Percentiles rank a stretch among this genome's conserved stretches.
Conservation (phyloP, 2,113 vertebrate species). For the Phrynocephalus versicolor region DNA sequence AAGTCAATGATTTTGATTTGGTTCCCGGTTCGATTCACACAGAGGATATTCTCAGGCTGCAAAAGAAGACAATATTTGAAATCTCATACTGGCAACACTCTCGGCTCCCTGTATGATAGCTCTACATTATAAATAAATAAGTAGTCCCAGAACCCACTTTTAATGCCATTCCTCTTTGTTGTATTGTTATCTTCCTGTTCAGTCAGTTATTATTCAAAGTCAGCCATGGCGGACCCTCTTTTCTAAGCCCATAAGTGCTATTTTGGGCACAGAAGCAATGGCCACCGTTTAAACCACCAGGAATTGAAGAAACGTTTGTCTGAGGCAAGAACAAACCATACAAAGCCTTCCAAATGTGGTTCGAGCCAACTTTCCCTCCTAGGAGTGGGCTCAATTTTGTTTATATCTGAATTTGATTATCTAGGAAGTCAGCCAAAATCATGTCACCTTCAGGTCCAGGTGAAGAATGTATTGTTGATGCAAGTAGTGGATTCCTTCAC, state of each 20-base stretch:
- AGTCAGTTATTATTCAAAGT: too few relatives aligned
- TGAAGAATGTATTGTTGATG: slow-evolving; percentile 92
- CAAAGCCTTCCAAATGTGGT: too few relatives aligned
- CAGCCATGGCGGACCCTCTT: too few relatives aligned
- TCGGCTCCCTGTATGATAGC: too few relatives aligned
- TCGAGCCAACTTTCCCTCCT: too few relatives aligned
- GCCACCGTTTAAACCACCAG: not conserved
- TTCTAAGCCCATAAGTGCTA: not conserved
- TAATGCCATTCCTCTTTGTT: not conserved
- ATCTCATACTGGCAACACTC: too few relatives aligned
- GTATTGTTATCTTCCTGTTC: too few relatives aligned
- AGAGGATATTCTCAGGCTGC: slow-evolving; percentile 94
- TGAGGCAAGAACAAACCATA: not conserved
- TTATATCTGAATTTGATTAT: too few relatives aligned
- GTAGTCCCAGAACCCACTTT: not conserved
- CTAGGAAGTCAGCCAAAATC: not conserved
- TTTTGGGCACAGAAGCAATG: not conserved
- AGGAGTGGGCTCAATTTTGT: too few relatives aligned
- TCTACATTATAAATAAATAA: too few relatives aligned
- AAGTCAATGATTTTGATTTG: slow-evolving; percentile 97
- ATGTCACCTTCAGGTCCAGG: slow-evolving; percentile 89
- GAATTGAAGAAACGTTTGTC: not conserved
- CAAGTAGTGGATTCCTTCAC: slow-evolving; percentile 87
- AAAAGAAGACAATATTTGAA: slow-evolving; percentile 32
- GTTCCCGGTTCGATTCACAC: slow-evolving; percentile 86